Percentiles rank a stretch among this genome's conserved stretches.
Evolutionary conservation across 2,888 invertebrate genomes (phyloP).

Genomic region (Diaphora mendica): DNA sequence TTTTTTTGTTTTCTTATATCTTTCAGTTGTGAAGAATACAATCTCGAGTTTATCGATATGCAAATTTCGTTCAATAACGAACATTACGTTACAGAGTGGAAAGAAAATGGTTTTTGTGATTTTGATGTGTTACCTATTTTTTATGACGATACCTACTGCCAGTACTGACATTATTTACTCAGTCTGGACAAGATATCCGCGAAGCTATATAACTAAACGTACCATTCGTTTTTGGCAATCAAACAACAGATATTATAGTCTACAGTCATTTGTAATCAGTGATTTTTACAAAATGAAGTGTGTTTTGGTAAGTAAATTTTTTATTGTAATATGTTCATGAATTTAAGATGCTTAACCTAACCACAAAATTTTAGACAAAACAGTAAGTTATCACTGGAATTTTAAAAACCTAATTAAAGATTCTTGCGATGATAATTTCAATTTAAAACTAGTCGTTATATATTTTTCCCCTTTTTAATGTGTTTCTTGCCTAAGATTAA

Average conservation of each 20-base stretch:
- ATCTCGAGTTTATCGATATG: neutral
- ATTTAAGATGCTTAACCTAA: no score
- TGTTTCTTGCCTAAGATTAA: no score
- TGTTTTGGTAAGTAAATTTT: conserved; percentile 10
- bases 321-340: no score
- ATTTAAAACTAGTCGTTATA: no score
- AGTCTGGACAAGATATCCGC: conserved; percentile 2
- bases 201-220: neutral
- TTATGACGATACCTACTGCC: neutral
- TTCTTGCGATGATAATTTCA: no score
- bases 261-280: conserved; percentile 3
- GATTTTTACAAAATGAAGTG: conserved; percentile 11
- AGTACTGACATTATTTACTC: conserved; percentile 3
- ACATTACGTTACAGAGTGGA: neutral
- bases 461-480: no score
- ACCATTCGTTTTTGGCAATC: neutral
- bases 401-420: no score
- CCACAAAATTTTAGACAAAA: no score
- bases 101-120: neutral
- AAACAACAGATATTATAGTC: neutral
- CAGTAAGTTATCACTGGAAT: no score
- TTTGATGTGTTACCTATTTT: conserved; percentile 1
- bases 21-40: no score
- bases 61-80: neutral
- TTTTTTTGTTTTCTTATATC: no score